These are phyloP conservation scores for Anguilla japonica DNA, from an alignment of 2,113 vertebrate species.

Conservation along the genomic window DNA sequence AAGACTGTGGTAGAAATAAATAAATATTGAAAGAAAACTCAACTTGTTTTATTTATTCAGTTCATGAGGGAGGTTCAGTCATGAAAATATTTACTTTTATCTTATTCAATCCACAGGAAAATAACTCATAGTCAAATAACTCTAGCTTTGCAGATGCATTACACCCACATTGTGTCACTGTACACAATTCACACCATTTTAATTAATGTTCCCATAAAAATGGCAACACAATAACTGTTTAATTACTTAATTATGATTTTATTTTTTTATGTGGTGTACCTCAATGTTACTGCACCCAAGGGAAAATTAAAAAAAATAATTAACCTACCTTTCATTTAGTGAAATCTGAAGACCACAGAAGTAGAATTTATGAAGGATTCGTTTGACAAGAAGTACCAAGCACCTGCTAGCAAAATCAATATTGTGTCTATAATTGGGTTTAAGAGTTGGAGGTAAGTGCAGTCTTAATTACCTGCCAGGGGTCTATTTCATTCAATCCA, in stretches of 20 bases:
- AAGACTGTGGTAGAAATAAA: background rate
- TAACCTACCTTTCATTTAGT: background rate
- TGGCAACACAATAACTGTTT: background rate
- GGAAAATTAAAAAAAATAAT: background rate
- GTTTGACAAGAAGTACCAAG: background rate
- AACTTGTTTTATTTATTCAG: background rate
- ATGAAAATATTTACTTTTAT: constrained; percentile 2
- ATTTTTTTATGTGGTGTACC: background rate
- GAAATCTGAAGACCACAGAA: background rate
- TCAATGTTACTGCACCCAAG: background rate
- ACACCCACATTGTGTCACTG: background rate
- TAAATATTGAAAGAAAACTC: background rate
- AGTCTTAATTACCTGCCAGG: background rate
- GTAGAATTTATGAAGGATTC: background rate
- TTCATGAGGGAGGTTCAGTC: background rate
- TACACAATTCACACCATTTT: background rate
- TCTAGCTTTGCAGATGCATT: background rate
- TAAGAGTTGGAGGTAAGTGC: background rate
- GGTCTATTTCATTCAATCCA: background rate
- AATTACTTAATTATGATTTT: background rate
- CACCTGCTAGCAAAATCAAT: background rate
- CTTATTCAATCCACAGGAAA: background rate
- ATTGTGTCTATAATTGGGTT: background rate
- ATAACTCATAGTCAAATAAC: background rate
- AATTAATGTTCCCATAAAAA: constrained; percentile 3